Percentiles rank a stretch among this genome's conserved stretches.
phyloP scores from a whole-genome alignment of 2,797 vertebrate genomes.

The Micrastur ruficollis region DNA sequence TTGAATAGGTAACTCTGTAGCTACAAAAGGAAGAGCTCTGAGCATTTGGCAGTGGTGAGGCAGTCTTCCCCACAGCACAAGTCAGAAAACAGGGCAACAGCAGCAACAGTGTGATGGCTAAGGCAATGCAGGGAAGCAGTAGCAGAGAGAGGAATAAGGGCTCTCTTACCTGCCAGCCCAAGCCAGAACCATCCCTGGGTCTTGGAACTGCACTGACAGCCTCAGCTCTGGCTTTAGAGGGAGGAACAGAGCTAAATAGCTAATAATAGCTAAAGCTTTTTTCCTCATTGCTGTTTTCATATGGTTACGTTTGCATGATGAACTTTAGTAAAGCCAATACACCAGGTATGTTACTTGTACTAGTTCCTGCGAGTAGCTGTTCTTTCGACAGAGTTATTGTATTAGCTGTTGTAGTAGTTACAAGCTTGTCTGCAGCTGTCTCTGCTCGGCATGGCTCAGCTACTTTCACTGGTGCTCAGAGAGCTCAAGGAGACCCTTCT shows the following conservation, averaged over 20 bases:
- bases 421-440: not conserved
- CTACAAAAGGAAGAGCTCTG: not conserved
- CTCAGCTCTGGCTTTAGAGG: not conserved
- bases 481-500: not conserved
- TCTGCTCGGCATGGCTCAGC: not conserved
- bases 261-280: not conserved
- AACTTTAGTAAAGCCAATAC: not conserved
- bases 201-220: not conserved
- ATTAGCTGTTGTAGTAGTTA: not conserved
- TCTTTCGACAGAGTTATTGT: not conserved
- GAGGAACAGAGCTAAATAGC: not conserved
- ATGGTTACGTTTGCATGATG: not conserved
- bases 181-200: not conserved
- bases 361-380: not conserved
- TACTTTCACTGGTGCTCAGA: not conserved
- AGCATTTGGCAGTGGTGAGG: not conserved
- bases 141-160: not conserved
- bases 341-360: not conserved
- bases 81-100: not conserved
- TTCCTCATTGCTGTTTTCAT: not conserved
- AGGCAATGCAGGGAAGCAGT: not conserved
- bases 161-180: not conserved
- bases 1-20: not conserved
- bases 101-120: not conserved
- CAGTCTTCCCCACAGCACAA: not conserved